These are phyloP conservation scores for Esox masquinongy DNA, from an alignment of 2,797 vertebrate genomes.

Conservation along the genomic window DNA sequence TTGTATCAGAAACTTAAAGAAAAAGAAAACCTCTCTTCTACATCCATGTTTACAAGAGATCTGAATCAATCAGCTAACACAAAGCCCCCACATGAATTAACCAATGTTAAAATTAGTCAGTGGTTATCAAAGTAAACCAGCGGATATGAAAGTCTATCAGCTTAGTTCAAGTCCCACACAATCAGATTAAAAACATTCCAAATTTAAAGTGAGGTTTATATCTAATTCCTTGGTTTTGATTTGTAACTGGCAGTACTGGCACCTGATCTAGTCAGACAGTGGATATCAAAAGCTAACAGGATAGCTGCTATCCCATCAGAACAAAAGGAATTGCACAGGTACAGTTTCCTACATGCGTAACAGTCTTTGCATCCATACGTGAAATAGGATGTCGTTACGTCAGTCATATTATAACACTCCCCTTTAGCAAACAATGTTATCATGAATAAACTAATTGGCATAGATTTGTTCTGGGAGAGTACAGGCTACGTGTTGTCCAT, in stretches of 20 bases:
- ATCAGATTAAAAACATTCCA: neutral
- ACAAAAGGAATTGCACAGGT: neutral
- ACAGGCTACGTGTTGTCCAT: neutral
- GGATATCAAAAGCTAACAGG: neutral
- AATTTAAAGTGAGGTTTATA: neutral
- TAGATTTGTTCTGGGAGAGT: neutral
- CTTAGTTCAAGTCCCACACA: neutral
- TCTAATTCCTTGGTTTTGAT: neutral
- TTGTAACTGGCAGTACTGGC: neutral
- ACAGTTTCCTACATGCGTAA: slow-evolving; percentile 1
- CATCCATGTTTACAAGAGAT: too few relatives aligned
- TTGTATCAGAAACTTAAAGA: too few relatives aligned
- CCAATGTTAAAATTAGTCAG: neutral
- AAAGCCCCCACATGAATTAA: too few relatives aligned
- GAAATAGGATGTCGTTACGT: neutral
- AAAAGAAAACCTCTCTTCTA: too few relatives aligned
- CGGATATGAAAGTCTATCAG: neutral
- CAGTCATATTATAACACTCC: slow-evolving; percentile 4
- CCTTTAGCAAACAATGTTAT: slow-evolving; percentile 19
- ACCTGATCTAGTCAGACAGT: neutral
- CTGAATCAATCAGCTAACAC: too few relatives aligned
- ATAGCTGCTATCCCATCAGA: neutral
- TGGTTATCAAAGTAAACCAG: neutral
- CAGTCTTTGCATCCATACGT: neutral
- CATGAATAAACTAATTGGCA: neutral